Evolutionary conservation across 2,113 vertebrate genomes (phyloP), one percentile per base, ranked within the genome.

Genomic region (Pycnonotus jocosus): DNA sequence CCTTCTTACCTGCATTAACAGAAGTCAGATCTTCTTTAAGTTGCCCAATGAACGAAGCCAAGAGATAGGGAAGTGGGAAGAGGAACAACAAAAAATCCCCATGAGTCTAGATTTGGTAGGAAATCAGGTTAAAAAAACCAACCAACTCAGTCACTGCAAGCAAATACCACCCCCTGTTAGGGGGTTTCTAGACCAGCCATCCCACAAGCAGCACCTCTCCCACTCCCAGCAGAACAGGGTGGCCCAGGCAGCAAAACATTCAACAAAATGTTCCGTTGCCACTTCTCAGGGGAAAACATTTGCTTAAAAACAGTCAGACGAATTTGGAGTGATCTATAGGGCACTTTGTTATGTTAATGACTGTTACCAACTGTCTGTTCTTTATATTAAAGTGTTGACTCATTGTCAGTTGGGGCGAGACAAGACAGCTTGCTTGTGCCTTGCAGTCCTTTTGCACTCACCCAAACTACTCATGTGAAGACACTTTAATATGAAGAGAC

Each of bases 291-390:
- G 94, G 68, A 94, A 96, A 93, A 71, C 57, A 35, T 64, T 95
- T 90, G 72, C 82, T 93, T 94, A 88, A 95, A 94, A 96, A 38
- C 71, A 97, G 79, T 88, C 54, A 62, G 80, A 95, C 66, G 92
- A 96, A 78, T 95, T 86, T 70, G 51, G 78, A 94, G 76, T 93
- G 79, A 95, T 96, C 94, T 80, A 54, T 25, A 65, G 87, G 93
- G 81, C 79, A 96, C 95, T 96, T 96, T 94, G 93, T 96, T 94
- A 96, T 92, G 93, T 94, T 96, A 97, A 96, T 94, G 92, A 94
- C 94, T 90, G 90, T 74, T 94, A 81, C 92, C 92, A 96, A 95
- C 90, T 94, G 94, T 83, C 90, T 95, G 71, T 81, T 90, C 92
- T 94, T 95, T 92, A 95, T 85, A 77, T 70, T 84, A 91, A 96